Conservation (phyloP, 2,797 vertebrate species). For the Girardinus metallicus region DNA sequence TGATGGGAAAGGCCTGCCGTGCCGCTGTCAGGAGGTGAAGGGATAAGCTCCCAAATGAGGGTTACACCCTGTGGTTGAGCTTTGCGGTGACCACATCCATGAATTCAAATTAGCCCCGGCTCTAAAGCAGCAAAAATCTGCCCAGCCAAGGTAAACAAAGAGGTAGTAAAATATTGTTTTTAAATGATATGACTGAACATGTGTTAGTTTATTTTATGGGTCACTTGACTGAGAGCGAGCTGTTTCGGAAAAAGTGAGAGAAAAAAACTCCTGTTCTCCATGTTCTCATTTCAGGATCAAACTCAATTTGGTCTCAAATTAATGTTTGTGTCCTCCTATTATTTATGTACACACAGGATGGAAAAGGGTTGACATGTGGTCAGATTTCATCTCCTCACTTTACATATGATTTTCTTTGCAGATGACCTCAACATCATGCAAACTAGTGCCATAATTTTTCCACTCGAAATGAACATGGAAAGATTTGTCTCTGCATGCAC, state of each 20-base stretch:
- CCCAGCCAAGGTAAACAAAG: background rate
- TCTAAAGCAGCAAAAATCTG: constrained; percentile 26
- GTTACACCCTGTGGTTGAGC: constrained; percentile 61
- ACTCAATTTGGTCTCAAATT: constrained; percentile 26
- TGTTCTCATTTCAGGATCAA: constrained; percentile 4
- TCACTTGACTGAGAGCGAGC: background rate
- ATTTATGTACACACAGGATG: constrained; percentile 53
- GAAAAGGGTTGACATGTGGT: constrained; percentile 64
- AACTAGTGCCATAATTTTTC: constrained; percentile 62
- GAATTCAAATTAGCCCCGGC: constrained; percentile 68
- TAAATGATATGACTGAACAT: background rate
- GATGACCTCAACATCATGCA: constrained; percentile 73
- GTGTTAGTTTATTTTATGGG: background rate
- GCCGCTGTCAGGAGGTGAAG: constrained; percentile 27
- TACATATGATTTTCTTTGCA: constrained; percentile 83
- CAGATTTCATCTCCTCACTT: constrained; percentile 73
- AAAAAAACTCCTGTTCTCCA: background rate
- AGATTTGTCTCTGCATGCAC: constrained; percentile 60
- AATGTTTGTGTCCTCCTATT: constrained; percentile 28
- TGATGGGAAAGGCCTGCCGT: constrained; percentile 1
- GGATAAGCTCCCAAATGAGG: constrained; percentile 40
- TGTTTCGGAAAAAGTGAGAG: background rate
- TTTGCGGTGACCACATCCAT: constrained; percentile 72
- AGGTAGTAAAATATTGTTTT: background rate
- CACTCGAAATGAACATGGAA: constrained; percentile 47